phyloP scores from a whole-genome alignment of 2,113 vertebrate species.

The Ornithorhynchus anatinus region DNA sequence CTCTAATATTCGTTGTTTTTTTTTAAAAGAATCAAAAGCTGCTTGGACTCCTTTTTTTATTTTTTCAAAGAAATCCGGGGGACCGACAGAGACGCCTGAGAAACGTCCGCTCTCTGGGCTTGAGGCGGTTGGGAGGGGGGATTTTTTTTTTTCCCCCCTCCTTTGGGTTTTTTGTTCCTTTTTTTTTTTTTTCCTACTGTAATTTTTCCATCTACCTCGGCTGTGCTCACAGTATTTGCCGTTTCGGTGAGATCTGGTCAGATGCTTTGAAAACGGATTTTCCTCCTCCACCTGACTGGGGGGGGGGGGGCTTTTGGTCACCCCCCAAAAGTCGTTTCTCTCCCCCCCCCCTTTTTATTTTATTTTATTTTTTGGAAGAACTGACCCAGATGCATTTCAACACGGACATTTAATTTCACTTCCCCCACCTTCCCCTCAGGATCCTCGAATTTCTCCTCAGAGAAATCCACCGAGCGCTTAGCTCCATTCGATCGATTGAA shows the following conservation, averaged over 20 bases:
- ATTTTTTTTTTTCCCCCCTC: conserved; percentile 39
- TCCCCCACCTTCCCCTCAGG: too few relatives aligned
- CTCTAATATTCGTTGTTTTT: background rate
- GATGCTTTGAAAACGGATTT: conserved; percentile 45
- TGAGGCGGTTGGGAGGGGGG: background rate
- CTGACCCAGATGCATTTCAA: too few relatives aligned
- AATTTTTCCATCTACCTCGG: conserved; percentile 89
- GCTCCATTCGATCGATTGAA: too few relatives aligned
- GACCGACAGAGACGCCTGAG: conserved; percentile 36
- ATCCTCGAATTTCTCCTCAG: too few relatives aligned
- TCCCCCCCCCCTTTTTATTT: background rate
- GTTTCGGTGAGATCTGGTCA: conserved; percentile 49
- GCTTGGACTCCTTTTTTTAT: conserved; percentile 35
- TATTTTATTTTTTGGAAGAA: too few relatives aligned
- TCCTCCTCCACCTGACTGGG: background rate
- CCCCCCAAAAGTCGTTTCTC: rapidly evolving
- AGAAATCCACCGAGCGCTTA: too few relatives aligned
- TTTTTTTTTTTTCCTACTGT: conserved; percentile 57
- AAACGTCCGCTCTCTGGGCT: background rate
- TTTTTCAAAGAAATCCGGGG: conserved; percentile 69
- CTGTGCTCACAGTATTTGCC: conserved; percentile 82
- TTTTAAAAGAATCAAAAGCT: conserved; percentile 46
- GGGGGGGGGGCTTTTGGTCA: background rate
- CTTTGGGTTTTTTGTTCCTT: conserved; percentile 64
- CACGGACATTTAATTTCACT: too few relatives aligned